These are phyloP conservation scores for Meghimatium bilineatum DNA, from an alignment of 2,888 invertebrate species.

Conservation along the genomic window DNA sequence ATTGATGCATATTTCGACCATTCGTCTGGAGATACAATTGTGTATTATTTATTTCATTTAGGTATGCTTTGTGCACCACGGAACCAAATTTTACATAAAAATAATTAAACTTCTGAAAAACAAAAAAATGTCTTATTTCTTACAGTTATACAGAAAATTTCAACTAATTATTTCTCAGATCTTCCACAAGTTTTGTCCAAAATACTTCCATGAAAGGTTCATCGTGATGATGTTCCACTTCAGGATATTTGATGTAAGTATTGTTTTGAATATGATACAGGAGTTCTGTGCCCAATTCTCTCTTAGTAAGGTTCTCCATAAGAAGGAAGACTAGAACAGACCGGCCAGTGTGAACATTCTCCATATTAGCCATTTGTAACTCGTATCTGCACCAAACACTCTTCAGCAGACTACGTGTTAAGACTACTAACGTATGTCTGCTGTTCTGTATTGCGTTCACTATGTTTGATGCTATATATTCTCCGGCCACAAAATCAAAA, in stretches of 20 bases:
- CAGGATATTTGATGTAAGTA: conserved; percentile 24
- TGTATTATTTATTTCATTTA: no score
- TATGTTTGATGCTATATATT: conserved; percentile 22
- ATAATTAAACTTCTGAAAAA: no score
- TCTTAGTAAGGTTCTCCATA: conserved; percentile 26
- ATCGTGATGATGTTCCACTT: background rate
- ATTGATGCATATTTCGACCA: no score
- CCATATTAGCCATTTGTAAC: conserved; percentile 49
- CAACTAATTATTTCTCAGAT: background rate
- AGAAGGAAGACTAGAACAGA: conserved; percentile 45
- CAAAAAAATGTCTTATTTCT: no score
- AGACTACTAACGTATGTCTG: conserved; percentile 40
- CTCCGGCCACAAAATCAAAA: conserved; percentile 31
- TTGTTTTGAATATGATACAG: conserved; percentile 31
- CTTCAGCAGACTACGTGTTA: conserved; percentile 24
- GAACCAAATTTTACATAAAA: no score
- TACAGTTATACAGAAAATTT: no score
- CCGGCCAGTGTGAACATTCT: conserved; percentile 27
- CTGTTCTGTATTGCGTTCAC: conserved; percentile 33
- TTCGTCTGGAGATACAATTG: no score
- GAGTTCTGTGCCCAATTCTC: conserved; percentile 21
- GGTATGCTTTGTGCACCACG: no score
- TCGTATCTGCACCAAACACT: conserved; percentile 44
- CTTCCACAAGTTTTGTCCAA: conserved; percentile 26
- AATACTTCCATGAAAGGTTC: conserved; percentile 2